phyloP scores from a whole-genome alignment of 2,797 vertebrate species.

The Mormyrops attenuatus region DNA sequence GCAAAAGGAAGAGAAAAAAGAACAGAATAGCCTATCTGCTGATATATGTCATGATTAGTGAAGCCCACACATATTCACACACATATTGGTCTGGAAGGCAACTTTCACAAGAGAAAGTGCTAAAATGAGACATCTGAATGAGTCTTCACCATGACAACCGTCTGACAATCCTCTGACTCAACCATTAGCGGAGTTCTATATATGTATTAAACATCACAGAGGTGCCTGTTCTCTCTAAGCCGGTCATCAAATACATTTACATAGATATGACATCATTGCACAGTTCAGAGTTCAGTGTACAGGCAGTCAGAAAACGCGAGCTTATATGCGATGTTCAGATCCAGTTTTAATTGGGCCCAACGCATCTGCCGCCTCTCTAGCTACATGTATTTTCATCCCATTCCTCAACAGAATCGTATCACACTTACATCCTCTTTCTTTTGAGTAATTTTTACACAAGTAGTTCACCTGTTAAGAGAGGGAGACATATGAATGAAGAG shows the following conservation, averaged over 20 bases:
- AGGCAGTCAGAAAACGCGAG: not conserved
- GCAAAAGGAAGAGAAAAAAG: not conserved
- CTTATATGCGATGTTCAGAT: not conserved
- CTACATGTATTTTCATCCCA: not conserved
- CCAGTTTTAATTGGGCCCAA: not conserved
- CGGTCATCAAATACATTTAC: not conserved
- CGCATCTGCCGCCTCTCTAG: not conserved
- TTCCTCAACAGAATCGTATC: not conserved
- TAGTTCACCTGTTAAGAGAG: conserved; percentile 48
- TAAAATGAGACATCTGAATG: not conserved
- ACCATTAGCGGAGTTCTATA: not conserved
- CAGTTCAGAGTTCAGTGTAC: not conserved
- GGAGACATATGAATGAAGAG: not conserved
- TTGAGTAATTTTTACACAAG: conserved; percentile 57
- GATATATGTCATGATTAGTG: not conserved
- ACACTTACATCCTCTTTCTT: conserved; percentile 69
- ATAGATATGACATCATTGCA: not conserved
- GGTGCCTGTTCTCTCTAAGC: not conserved
- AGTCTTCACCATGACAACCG: not conserved
- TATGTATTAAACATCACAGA: not conserved
- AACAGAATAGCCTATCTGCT: not conserved
- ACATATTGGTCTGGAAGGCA: not conserved
- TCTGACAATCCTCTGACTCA: not conserved
- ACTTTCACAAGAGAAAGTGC: not conserved
- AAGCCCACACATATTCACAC: not conserved